These are phyloP conservation scores for Drosophila meridiana DNA, from an alignment of 2,888 invertebrate genomes.

Conservation along the genomic window DNA sequence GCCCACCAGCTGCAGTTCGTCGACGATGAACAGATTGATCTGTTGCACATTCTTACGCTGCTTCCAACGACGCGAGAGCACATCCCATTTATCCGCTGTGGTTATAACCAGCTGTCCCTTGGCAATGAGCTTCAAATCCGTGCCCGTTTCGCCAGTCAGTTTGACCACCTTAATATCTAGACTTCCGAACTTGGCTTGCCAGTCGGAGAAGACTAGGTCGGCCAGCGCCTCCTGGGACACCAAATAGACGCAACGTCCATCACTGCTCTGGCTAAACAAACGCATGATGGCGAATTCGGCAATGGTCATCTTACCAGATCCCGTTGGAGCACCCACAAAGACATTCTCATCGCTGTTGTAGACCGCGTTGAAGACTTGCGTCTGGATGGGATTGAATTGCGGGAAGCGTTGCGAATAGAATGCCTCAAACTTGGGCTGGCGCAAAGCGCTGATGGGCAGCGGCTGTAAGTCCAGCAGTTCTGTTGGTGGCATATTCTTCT, in stretches of 20 bases:
- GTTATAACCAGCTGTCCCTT: conserved; percentile 98
- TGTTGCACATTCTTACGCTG: conserved; percentile 99
- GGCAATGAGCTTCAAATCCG: conserved; percentile 96
- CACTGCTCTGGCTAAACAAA: conserved; percentile 90
- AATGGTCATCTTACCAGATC: conserved; percentile 96
- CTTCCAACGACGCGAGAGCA: conserved; percentile 98
- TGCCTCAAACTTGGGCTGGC: conserved; percentile 94
- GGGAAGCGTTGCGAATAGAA: conserved; percentile 94
- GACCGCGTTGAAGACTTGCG: conserved; percentile 99
- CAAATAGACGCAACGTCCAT: conserved; percentile 96
- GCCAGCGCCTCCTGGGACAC: conserved; percentile 97
- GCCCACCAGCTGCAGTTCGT: conserved; percentile 96
- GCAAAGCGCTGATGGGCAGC: conserved; percentile 95
- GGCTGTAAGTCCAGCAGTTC: conserved; percentile 98
- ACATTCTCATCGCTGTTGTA: conserved; percentile 99
- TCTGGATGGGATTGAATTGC: conserved; percentile 99
- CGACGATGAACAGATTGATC: conserved; percentile 97
- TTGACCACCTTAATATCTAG: conserved; percentile 94
- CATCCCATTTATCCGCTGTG: conserved; percentile 99
- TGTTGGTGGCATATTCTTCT: conserved; percentile 99
- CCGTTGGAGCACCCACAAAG: conserved; percentile 96
- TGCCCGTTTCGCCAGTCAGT: conserved; percentile 98
- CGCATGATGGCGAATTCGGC: conserved; percentile 98
- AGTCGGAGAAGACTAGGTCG: conserved; percentile 94
- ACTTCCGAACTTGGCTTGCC: conserved; percentile 94